These are phyloP conservation scores for Eustalomyia histrio DNA, from an alignment of 2,888 invertebrate species.

Conservation along the genomic window DNA sequence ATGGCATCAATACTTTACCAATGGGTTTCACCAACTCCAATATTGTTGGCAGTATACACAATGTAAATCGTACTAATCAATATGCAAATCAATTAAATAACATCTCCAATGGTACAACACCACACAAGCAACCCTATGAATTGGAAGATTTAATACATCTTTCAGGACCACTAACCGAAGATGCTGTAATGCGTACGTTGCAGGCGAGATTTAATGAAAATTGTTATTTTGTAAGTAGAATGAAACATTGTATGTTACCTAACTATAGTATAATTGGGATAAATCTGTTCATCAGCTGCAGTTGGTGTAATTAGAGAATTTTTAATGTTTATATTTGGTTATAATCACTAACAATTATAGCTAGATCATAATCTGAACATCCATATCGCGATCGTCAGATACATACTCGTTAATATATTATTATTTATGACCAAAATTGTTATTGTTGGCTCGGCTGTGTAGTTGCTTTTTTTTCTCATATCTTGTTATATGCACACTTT, in stretches of 20 bases:
- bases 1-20: constrained; percentile 74
- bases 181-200: constrained; percentile 94
- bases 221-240: constrained; percentile 90
- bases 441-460: constrained; percentile 24
- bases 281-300: constrained; percentile 40
- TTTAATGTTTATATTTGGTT: constrained; percentile 51
- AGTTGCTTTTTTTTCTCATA: constrained; percentile 11
- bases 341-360: constrained; percentile 56
- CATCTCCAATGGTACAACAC: constrained; percentile 36
- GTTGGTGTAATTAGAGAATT: constrained; percentile 42
- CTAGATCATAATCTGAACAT: constrained; percentile 55
- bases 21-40: constrained; percentile 69
- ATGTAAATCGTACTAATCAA: constrained; percentile 59
- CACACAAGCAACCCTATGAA: constrained; percentile 77
- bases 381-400: constrained; percentile 16
- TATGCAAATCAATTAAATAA: constrained; percentile 59
- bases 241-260: background rate
- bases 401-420: constrained; percentile 7
- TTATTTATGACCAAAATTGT: constrained; percentile 55
- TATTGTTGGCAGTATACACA: constrained; percentile 49
- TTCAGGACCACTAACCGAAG: constrained; percentile 95
- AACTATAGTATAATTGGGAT: constrained; percentile 12
- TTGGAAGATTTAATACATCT: constrained; percentile 95
- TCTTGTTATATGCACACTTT: constrained; percentile 17
- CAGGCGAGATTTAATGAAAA: constrained; percentile 93